Conservation (phyloP, 2,113 vertebrate genomes). For the Mesitornis unicolor region DNA sequence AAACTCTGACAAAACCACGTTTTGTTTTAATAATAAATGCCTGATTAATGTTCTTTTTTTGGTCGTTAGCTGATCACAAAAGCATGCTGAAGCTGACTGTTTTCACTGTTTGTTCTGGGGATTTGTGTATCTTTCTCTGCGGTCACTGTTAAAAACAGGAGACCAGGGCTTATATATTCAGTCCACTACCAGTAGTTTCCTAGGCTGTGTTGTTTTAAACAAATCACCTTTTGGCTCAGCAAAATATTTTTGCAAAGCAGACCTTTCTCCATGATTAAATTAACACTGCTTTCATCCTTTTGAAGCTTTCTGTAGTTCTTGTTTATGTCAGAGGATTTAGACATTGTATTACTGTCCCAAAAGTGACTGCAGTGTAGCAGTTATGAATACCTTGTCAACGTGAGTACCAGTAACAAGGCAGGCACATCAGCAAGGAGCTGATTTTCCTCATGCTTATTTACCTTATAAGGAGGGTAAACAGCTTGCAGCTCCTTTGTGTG, state of each 20-base stretch:
- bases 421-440: not conserved
- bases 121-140: not conserved
- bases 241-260: not conserved
- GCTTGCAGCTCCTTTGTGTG: not conserved
- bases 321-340: not conserved
- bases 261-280: not conserved
- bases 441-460: not conserved
- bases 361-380: not conserved
- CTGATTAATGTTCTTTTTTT: not conserved
- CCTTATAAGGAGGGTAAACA: not conserved
- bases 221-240: not conserved
- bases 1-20: not conserved
- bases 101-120: not conserved
- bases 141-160: not conserved
- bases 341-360: not conserved
- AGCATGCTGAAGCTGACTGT: not conserved
- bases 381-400: not conserved
- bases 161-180: not conserved
- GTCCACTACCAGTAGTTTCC: not conserved
- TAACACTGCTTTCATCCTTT: not conserved
- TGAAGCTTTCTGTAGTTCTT: not conserved
- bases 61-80: not conserved
- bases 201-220: not conserved
- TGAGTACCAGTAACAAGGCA: not conserved
- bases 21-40: not conserved